Evolutionary conservation across 2,888 invertebrate genomes (phyloP), one percentile per base, ranked within the genome.

Genomic region (Tenthredo amoena): DNA sequence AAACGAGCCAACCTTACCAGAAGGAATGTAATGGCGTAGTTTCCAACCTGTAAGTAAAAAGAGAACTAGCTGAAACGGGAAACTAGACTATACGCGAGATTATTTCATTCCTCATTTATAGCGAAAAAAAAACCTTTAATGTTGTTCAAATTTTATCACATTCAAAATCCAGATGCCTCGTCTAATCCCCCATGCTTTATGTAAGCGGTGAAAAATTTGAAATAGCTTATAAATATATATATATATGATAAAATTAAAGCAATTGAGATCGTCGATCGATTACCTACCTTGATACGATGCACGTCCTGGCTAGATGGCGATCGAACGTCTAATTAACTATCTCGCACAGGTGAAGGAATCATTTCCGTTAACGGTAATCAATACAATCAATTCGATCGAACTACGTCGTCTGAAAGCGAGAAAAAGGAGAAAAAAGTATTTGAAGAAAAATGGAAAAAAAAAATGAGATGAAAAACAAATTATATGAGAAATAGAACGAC

Each of bases 261-360:
- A 77, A 77, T 31, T 12, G 21, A 18, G 50, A 31, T 21, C 58
- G 12, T 21, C 40, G 81, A 62, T 81, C 62, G 81, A 81, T 81
- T 81, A 81, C 47, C 15, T 71, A 34, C 18, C 21, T 77, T n/a
- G 12, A 26, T 21, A 40, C 62, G 58, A 81, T 62, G 58, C 34
- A 62, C 62, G 34, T 81, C 81, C 81, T 62, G 62, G 10, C 62
- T 81, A 81, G 81, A 81, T 58, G 37, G 9, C 31, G 37, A 81
- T 81, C 81, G 58, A 81, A 81, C 81, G 62, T 62, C 40, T 81
- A 58, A 81, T 81, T 62, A 81, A 81, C 81, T 40, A 77, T 77
- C 47, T 58, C 62, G 21, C 81, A 62, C 79, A 79, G 37, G 15
- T 40, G n/a, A 40, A 50, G 81, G 50, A 62, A 81, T 81, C 81